Evolutionary conservation across 2,113 vertebrate genomes (phyloP).

Genomic region (Erythrocercus mccallii): DNA sequence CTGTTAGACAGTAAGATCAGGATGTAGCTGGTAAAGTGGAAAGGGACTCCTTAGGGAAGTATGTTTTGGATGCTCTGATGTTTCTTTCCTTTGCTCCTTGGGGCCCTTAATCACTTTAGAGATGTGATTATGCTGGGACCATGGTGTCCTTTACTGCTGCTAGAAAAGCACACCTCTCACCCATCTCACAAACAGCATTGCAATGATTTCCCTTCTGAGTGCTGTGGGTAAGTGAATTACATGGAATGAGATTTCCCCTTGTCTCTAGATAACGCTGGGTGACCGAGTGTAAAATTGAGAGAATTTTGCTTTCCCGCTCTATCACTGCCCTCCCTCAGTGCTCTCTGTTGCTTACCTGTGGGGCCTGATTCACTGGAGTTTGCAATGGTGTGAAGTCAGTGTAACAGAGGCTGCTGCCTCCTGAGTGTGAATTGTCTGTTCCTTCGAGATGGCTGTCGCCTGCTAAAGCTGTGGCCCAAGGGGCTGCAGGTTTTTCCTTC

Average conservation of each 20-base stretch:
- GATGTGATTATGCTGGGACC: background rate
- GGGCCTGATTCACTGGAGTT: background rate
- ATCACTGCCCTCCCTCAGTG: background rate
- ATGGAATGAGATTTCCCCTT: slow-evolving; percentile 22
- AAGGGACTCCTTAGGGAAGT: background rate
- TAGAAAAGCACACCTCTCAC: background rate
- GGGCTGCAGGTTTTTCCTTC: background rate
- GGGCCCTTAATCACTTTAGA: background rate
- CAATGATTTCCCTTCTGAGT: slow-evolving; percentile 42
- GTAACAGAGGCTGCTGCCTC: background rate
- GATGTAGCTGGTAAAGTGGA: background rate
- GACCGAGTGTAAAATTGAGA: slow-evolving; percentile 56
- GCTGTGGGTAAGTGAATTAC: slow-evolving; percentile 44
- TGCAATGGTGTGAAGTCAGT: background rate
- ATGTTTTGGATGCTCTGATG: background rate
- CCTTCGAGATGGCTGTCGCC: background rate
- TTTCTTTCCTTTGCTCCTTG: background rate
- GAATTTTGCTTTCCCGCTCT: slow-evolving; percentile 27
- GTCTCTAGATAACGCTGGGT: slow-evolving; percentile 50
- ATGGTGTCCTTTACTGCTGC: background rate
- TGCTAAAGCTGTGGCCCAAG: background rate
- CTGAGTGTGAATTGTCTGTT: background rate
- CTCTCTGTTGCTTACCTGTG: background rate
- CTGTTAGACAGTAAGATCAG: background rate
- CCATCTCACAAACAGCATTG: background rate